Evolutionary conservation across 2,113 vertebrate species (phyloP).

Genomic region (Tichodroma muraria): DNA sequence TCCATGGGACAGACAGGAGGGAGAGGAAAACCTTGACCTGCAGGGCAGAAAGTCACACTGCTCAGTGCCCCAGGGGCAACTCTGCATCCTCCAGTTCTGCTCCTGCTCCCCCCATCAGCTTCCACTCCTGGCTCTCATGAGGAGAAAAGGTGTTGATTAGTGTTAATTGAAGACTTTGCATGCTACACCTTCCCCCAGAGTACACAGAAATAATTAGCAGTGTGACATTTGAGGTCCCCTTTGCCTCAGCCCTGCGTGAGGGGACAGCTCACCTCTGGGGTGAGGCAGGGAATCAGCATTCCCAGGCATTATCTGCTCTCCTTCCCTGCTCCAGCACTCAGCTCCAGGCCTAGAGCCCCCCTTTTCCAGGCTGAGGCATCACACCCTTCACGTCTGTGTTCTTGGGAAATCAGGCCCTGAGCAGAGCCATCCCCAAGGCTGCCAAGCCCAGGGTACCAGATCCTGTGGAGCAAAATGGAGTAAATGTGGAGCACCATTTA

Average conservation of each 20-base stretch:
- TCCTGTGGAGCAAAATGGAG: too few relatives aligned
- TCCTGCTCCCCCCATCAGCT: background rate
- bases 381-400: background rate
- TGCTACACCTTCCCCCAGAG: background rate
- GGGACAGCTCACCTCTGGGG: background rate
- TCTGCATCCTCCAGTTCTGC: background rate
- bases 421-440: background rate
- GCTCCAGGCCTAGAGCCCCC: background rate
- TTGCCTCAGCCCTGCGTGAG: background rate
- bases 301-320: background rate
- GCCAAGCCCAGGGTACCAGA: background rate
- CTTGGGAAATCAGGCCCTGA: background rate
- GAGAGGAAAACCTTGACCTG: background rate
- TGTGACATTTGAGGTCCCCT: background rate
- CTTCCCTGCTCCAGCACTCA: background rate
- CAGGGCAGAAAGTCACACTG: background rate
- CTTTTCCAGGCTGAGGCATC: background rate
- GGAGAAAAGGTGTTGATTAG: background rate
- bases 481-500: background rate
- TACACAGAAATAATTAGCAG: background rate
- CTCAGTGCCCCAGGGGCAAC: background rate
- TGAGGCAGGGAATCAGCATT: background rate
- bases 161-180: background rate
- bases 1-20: background rate
- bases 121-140: background rate